Percentiles rank a stretch among this genome's conserved stretches.
phyloP scores from a whole-genome alignment of 2,888 invertebrate species.

The Habroteleia sp. region DNA sequence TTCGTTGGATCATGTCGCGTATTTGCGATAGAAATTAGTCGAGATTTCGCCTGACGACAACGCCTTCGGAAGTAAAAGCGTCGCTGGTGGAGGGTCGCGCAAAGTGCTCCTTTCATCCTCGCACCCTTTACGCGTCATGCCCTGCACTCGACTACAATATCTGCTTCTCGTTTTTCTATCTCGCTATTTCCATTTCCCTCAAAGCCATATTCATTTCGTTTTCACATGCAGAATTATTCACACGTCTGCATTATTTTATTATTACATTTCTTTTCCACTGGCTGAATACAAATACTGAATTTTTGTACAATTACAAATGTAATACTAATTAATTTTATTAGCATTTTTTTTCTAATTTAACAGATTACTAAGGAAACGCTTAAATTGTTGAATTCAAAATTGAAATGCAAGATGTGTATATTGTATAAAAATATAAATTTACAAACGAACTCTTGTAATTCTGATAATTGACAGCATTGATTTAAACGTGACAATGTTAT shows the following conservation, averaged over 20 bases:
- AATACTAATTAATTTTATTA: no score
- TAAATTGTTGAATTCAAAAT: no score
- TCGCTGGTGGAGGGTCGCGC: slow-evolving; percentile 65
- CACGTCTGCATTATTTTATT: slow-evolving; percentile 35
- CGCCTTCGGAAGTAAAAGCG: slow-evolving; percentile 73
- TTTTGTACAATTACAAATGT: no score
- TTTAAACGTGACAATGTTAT: no score
- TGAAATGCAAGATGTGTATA: no score
- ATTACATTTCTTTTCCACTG: not conserved
- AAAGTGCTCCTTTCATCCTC: slow-evolving; percentile 69
- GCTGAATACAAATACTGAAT: no score
- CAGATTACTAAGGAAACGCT: no score
- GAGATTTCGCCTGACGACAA: slow-evolving; percentile 61
- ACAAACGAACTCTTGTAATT: no score
- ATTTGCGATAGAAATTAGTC: slow-evolving; percentile 67
- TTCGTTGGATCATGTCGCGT: slow-evolving; percentile 13
- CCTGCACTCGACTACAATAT: slow-evolving; percentile 51
- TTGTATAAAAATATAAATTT: no score
- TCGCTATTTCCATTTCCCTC: slow-evolving; percentile 34
- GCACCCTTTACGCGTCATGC: slow-evolving; percentile 50
- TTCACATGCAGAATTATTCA: slow-evolving; percentile 30
- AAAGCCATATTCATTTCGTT: slow-evolving; percentile 43
- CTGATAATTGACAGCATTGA: no score
- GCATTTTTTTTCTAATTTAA: no score
- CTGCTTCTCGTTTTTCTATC: slow-evolving; percentile 53